Evolutionary conservation across 2,888 invertebrate species (phyloP).

Genomic region (Cetonia aurata): DNA sequence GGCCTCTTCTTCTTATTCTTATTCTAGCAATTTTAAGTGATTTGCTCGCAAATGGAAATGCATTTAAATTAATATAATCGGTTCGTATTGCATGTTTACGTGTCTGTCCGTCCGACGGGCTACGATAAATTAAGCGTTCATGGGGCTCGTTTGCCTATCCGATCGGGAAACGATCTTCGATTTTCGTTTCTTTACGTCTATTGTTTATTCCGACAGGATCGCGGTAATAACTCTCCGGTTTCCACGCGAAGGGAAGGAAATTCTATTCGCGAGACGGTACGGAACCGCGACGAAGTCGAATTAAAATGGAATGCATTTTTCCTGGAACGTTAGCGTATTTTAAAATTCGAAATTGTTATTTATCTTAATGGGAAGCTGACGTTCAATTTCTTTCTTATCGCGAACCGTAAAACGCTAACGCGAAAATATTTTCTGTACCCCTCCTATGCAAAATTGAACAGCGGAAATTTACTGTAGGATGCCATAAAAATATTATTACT

Average conservation of each 20-base stretch:
- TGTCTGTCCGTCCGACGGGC: slow-evolving; percentile 15
- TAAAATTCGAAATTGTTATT: too few relatives aligned
- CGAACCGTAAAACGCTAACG: too few relatives aligned
- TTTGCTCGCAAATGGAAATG: slow-evolving; percentile 33
- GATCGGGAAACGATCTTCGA: slow-evolving; percentile 25
- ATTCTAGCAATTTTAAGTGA: slow-evolving; percentile 39
- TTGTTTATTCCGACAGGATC: slow-evolving; percentile 19
- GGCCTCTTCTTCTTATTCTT: slow-evolving; percentile 15
- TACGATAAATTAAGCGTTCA: slow-evolving; percentile 19
- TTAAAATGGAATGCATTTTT: too few relatives aligned
- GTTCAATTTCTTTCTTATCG: too few relatives aligned
- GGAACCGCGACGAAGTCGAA: not conserved
- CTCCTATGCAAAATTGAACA: too few relatives aligned
- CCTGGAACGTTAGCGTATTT: too few relatives aligned
- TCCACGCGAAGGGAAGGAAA: not conserved
- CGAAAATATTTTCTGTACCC: too few relatives aligned
- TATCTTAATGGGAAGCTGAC: too few relatives aligned
- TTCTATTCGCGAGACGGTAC: not conserved
- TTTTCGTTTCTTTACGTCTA: slow-evolving; percentile 17
- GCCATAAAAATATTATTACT: too few relatives aligned
- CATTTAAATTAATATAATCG: slow-evolving; percentile 40
- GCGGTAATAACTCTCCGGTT: not conserved
- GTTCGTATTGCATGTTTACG: slow-evolving; percentile 36
- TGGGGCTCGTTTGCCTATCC: slow-evolving; percentile 18
- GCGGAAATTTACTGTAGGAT: too few relatives aligned